These are phyloP conservation scores for Cactoblastis cactorum DNA, from an alignment of 2,888 invertebrate genomes.

Conservation along the genomic window DNA sequence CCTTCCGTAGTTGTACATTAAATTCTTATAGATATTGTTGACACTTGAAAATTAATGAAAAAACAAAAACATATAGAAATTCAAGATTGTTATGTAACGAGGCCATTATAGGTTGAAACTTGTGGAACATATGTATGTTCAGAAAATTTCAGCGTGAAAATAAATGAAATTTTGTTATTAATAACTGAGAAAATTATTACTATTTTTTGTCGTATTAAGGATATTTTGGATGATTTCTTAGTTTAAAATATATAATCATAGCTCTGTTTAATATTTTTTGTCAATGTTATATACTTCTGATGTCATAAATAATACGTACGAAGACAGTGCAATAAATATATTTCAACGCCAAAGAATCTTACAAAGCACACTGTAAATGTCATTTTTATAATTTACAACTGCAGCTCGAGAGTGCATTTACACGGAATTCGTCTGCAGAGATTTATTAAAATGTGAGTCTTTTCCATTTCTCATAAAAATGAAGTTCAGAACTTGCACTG, in stretches of 20 bases:
- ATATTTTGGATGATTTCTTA: no score
- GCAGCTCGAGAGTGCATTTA: constrained; percentile 38
- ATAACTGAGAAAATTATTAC: no score
- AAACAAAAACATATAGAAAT: neutral
- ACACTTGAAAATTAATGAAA: no score
- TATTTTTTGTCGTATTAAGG: no score
- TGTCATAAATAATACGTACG: neutral
- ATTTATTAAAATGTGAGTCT: constrained; percentile 2
- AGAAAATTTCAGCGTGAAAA: no score
- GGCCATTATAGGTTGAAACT: no score
- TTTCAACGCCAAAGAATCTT: neutral
- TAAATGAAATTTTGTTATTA: no score
- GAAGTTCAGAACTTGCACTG: neutral
- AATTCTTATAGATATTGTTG: neutral
- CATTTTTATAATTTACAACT: constrained; percentile 51
- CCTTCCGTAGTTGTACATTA: constrained; percentile 1
- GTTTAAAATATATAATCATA: no score
- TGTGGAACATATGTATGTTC: no score
- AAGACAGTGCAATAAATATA: neutral
- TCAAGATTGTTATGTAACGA: no score
- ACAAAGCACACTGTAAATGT: constrained; percentile 28
- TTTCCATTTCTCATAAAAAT: neutral
- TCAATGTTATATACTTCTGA: no score
- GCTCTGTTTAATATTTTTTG: no score
- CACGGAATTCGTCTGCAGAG: constrained; percentile 14